phyloP scores from a whole-genome alignment of 2,797 vertebrate species.

The Enteromius fasciolatus region DNA sequence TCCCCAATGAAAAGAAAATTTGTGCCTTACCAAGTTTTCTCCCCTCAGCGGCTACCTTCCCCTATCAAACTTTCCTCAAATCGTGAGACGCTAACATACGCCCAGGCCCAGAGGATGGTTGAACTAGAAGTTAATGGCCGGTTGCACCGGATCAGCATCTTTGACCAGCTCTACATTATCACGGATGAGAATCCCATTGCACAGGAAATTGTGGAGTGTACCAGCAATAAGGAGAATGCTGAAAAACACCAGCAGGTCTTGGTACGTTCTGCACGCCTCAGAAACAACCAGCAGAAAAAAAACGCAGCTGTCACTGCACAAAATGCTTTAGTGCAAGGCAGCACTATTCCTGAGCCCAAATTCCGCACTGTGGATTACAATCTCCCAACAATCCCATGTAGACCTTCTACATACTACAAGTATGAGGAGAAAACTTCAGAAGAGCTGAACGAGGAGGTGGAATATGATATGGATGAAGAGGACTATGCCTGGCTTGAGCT shows the following conservation, averaged over 20 bases:
- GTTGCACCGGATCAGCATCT: constrained; percentile 93
- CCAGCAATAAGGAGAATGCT: constrained; percentile 97
- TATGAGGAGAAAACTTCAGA: constrained; percentile 90
- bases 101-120: constrained; percentile 98
- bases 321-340: constrained; percentile 70
- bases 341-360: constrained; percentile 89
- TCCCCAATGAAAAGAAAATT: constrained; percentile 95
- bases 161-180: constrained; percentile 90
- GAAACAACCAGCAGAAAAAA: constrained; percentile 89
- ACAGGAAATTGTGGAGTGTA: constrained; percentile 94
- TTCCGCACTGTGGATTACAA: constrained; percentile 94
- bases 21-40: constrained; percentile 87
- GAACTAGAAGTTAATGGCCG: constrained; percentile 95
- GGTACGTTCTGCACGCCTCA: constrained; percentile 85
- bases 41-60: constrained; percentile 86
- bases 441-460: constrained; percentile 94
- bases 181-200: constrained; percentile 90
- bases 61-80: constrained; percentile 93
- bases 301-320: constrained; percentile 76
- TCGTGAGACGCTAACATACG: constrained; percentile 94
- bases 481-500: constrained; percentile 97
- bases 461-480: constrained; percentile 98
- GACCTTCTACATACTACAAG: constrained; percentile 86
- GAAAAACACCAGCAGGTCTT: constrained; percentile 86
- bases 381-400: constrained; percentile 87